A percentile compares a stretch with the other conserved stretches of the same genome.
Conservation (phyloP, 2,888 invertebrate genomes). For the Scaptodrosophila latifasciaeformis region DNA sequence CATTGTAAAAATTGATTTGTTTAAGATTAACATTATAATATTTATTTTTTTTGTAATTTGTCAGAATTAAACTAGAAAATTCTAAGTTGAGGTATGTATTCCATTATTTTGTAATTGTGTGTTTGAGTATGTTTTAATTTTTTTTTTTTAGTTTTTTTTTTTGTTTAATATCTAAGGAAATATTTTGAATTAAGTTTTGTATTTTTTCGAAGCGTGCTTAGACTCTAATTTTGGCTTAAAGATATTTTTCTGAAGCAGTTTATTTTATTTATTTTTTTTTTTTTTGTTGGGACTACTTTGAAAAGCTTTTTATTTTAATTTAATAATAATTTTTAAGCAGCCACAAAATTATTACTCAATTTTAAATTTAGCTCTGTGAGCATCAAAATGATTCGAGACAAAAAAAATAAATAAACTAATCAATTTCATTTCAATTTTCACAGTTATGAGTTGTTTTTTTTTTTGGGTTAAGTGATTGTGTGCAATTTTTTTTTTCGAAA, state of each 20-base stretch:
- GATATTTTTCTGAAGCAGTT: slow-evolving; percentile 18
- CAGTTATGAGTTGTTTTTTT: slow-evolving; percentile 50
- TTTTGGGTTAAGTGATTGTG: slow-evolving; percentile 13
- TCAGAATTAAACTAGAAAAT: slow-evolving; percentile 73
- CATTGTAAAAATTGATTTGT: slow-evolving; percentile 25
- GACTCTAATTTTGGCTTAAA: slow-evolving; percentile 26
- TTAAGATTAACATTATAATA: slow-evolving; percentile 46
- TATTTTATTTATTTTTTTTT: not conserved
- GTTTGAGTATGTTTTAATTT: slow-evolving; percentile 27
- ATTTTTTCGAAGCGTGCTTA: slow-evolving; percentile 61
- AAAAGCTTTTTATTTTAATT: slow-evolving; percentile 1
- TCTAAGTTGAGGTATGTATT: slow-evolving; percentile 72
- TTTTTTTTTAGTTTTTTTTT: slow-evolving; percentile 52
- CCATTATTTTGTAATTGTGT: slow-evolving; percentile 66
- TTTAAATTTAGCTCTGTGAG: slow-evolving; percentile 40
- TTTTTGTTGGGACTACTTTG: not conserved
- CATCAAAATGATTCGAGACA: slow-evolving; percentile 25
- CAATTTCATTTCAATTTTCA: slow-evolving; percentile 31
- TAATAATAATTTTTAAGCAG: slow-evolving; percentile 54
- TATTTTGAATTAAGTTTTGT: not conserved
- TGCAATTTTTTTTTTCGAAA: slow-evolving; percentile 52
- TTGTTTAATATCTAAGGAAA: slow-evolving; percentile 1
- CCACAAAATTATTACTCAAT: slow-evolving; percentile 57
- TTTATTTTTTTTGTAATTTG: no score
- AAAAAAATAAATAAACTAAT: no score